A percentile compares a stretch with the other conserved stretches of the same genome.
These are phyloP conservation scores for Marasmarcha lunaedactyla DNA, from an alignment of 2,888 invertebrate species.

Conservation along the genomic window DNA sequence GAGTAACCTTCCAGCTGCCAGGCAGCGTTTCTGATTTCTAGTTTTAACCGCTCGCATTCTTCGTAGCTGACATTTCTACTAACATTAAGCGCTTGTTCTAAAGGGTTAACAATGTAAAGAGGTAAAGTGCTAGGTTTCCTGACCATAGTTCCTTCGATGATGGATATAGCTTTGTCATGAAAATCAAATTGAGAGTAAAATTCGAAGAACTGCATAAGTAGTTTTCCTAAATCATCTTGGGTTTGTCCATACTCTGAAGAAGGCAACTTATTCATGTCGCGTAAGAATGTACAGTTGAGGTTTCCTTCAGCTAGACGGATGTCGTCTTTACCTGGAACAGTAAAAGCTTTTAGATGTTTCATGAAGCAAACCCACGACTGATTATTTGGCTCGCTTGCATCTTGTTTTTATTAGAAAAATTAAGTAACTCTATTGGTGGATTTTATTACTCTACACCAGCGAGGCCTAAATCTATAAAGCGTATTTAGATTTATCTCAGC, in stretches of 20 bases:
- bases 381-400: too few relatives aligned
- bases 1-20: conserved; percentile 75
- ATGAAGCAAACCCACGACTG: too few relatives aligned
- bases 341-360: too few relatives aligned
- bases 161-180: conserved; percentile 76
- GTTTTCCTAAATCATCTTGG: conserved; percentile 57
- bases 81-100: conserved; percentile 84
- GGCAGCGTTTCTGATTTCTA: conserved; percentile 76
- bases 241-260: conserved; percentile 55
- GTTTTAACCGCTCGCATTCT: conserved; percentile 75
- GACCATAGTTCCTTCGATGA: conserved; percentile 74
- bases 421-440: too few relatives aligned
- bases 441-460: too few relatives aligned
- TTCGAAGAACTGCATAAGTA: conserved; percentile 83
- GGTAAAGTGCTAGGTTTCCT: conserved; percentile 79
- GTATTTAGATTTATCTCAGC: too few relatives aligned
- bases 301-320: conserved; percentile 75
- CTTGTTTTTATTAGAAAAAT: too few relatives aligned
- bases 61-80: conserved; percentile 84
- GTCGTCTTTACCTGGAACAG: conserved; percentile 66
- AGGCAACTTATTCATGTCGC: conserved; percentile 70
- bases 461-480: too few relatives aligned
- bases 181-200: conserved; percentile 88
- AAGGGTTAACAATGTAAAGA: conserved; percentile 86
- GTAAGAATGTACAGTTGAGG: conserved; percentile 80